A percentile compares a stretch with the other conserved stretches of the same genome.
Conservation (phyloP, 2,113 vertebrate genomes). For the Amazona vittata region DNA sequence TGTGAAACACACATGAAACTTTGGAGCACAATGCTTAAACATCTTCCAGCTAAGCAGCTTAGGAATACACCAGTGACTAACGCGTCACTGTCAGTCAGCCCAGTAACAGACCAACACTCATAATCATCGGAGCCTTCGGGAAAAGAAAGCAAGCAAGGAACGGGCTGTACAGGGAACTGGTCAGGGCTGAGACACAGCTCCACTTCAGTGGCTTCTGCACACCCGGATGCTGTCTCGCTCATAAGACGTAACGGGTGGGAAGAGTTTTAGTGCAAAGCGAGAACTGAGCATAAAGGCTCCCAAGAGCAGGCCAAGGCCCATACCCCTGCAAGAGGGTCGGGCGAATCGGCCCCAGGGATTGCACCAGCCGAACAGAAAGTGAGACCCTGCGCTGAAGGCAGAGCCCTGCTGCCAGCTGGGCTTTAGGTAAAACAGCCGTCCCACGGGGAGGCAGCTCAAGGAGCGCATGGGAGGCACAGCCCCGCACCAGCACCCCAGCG, state of each 20-base stretch:
- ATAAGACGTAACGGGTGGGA: too few species aligned
- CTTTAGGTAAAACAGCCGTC: neutral
- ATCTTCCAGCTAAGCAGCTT: neutral
- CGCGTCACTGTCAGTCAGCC: rapidly evolving
- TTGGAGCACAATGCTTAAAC: neutral
- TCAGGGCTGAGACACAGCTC: neutral
- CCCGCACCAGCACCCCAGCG: neutral
- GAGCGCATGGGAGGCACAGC: rapidly evolving
- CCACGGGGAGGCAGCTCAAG: rapidly evolving
- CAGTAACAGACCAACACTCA: neutral
- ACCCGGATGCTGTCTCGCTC: neutral
- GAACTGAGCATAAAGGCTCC: neutral
- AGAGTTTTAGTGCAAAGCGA: neutral
- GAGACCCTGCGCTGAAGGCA: neutral
- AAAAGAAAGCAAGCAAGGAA: neutral
- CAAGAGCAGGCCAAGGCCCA: neutral
- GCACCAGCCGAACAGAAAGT: neutral
- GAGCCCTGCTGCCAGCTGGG: neutral
- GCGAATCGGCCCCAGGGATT: neutral
- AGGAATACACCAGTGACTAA: neutral
- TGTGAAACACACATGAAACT: neutral
- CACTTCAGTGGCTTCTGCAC: neutral
- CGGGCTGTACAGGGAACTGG: neutral
- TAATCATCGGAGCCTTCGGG: neutral
- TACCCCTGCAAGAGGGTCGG: rapidly evolving